Evolutionary conservation across 2,113 vertebrate species (phyloP).

Genomic region (Silurus meridionalis): DNA sequence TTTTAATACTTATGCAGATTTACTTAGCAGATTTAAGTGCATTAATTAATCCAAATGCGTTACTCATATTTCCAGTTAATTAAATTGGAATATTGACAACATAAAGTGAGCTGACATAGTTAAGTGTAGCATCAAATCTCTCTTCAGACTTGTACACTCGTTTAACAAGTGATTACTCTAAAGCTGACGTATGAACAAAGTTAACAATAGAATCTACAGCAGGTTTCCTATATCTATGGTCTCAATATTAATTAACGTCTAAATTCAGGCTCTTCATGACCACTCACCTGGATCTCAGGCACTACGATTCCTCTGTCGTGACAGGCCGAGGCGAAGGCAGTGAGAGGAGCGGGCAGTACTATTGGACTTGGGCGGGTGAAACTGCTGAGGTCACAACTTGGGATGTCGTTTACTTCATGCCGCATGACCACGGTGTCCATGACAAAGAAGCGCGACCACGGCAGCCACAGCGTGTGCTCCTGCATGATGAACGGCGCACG

Average conservation of each 20-base stretch:
- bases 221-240: not conserved
- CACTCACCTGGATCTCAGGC: constrained; percentile 92
- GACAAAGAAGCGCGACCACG: constrained; percentile 97
- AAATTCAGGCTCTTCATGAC: not conserved
- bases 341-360: constrained; percentile 88
- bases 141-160: not conserved
- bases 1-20: not conserved
- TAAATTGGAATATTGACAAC: not conserved
- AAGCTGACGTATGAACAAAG: not conserved
- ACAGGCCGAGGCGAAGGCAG: constrained; percentile 90
- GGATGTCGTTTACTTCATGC: constrained; percentile 97
- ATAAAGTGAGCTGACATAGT: not conserved
- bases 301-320: constrained; percentile 84
- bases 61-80: not conserved
- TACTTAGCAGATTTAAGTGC: not conserved
- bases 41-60: not conserved
- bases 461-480: constrained; percentile 95
- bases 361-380: constrained; percentile 89
- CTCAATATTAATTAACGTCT: not conserved
- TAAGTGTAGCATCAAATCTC: not conserved
- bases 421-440: constrained; percentile 98
- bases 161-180: not conserved
- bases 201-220: not conserved
- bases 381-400: constrained; percentile 96
- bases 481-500: constrained; percentile 96